Evolutionary conservation across 2,888 invertebrate genomes (phyloP).

Genomic region (Rhimphoctona megacephalus): DNA sequence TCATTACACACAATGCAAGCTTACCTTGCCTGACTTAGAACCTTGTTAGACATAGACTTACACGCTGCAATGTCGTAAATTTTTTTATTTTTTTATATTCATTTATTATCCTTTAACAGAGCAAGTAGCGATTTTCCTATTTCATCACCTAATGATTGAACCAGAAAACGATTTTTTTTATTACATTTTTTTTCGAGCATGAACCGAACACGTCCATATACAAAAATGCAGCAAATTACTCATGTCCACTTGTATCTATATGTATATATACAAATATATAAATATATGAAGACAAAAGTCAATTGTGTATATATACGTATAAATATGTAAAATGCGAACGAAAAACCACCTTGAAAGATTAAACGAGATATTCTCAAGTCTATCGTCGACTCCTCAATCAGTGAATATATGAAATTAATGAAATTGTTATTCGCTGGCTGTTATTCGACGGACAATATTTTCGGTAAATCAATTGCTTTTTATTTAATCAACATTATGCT

Average conservation of each 20-base stretch:
- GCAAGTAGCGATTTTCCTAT: conserved; percentile 66
- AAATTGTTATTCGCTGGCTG: conserved; percentile 72
- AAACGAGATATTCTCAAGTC: conserved; percentile 77
- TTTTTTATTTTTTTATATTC: conserved; percentile 51
- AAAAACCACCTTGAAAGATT: conserved; percentile 70
- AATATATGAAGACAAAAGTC: neutral
- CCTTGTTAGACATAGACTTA: conserved; percentile 75
- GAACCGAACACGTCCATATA: conserved; percentile 74
- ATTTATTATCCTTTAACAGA: conserved; percentile 74
- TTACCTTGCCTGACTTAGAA: conserved; percentile 80
- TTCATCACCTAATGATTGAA: conserved; percentile 64
- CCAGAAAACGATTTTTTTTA: conserved; percentile 26
- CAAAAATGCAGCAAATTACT: conserved; percentile 71
- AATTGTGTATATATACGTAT: conserved; percentile 23
- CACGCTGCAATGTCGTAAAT: conserved; percentile 74
- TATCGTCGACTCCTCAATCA: conserved; percentile 85
- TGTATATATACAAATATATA: conserved; percentile 21
- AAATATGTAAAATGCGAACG: conserved; percentile 41
- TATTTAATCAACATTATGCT: conserved; percentile 28
- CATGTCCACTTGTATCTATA: conserved; percentile 54
- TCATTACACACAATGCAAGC: conserved; percentile 68
- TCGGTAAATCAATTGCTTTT: conserved; percentile 70
- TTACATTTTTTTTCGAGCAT: conserved; percentile 69
- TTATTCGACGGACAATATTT: conserved; percentile 77
- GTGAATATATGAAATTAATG: conserved; percentile 74